phyloP scores from a whole-genome alignment of 2,113 vertebrate genomes.

The Eleginops maclovinus region DNA sequence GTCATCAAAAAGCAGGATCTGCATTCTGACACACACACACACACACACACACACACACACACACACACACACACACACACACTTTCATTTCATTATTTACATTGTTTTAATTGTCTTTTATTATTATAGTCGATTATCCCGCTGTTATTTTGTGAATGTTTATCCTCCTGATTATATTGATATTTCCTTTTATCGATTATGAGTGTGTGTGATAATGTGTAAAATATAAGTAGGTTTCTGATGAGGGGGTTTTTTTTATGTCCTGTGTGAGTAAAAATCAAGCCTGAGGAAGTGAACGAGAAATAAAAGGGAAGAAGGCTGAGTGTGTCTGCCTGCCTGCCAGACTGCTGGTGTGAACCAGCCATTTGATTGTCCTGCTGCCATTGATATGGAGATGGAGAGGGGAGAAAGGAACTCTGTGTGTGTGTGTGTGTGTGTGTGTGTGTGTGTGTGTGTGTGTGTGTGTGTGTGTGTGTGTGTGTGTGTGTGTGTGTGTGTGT shows the following conservation, averaged over 20 bases:
- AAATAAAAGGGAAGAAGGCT: conserved; percentile 5
- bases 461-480: conserved; percentile 15
- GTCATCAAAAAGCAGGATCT: conserved; percentile 27
- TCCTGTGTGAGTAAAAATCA: neutral
- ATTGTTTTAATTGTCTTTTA: neutral
- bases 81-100: neutral
- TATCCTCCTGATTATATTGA: neutral
- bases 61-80: too few species aligned
- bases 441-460: conserved; percentile 26
- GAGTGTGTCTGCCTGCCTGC: neutral
- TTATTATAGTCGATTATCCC: neutral
- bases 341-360: conserved; percentile 47
- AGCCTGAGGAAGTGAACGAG: neutral
- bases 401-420: conserved; percentile 25
- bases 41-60: neutral
- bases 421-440: conserved; percentile 21
- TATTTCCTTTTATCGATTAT: neutral
- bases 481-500: conserved; percentile 11
- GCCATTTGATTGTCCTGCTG: conserved; percentile 52
- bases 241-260: neutral
- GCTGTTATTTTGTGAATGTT: neutral
- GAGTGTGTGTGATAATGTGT: too few species aligned
- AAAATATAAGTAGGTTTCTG: neutral
- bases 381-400: conserved; percentile 71
- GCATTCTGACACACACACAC: conserved; percentile 40